Conservation (phyloP, 2,888 invertebrate species). For the Drosophila yooni region DNA sequence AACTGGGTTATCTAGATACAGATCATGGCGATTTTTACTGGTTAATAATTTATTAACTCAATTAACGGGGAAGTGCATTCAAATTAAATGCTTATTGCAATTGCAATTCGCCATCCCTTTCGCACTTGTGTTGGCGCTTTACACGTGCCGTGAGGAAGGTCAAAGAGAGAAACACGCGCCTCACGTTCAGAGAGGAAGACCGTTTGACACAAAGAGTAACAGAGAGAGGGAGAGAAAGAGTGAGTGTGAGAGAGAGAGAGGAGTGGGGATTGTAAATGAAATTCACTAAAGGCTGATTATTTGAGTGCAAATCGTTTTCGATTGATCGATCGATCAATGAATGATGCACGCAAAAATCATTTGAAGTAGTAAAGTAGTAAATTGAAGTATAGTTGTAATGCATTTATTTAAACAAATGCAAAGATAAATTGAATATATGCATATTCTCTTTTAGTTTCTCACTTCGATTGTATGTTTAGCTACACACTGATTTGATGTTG, state of each 20-base stretch:
- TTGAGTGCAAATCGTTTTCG: slow-evolving; percentile 7
- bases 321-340: slow-evolving; percentile 32
- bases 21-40: slow-evolving; percentile 9
- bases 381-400: background rate
- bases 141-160: slow-evolving; percentile 64
- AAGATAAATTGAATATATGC: background rate
- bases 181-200: slow-evolving; percentile 1
- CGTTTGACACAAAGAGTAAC: background rate
- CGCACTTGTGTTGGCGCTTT: slow-evolving; percentile 35
- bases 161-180: slow-evolving; percentile 74
- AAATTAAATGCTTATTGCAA: slow-evolving; percentile 61
- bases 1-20: slow-evolving; percentile 15
- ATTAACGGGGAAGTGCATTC: slow-evolving; percentile 72
- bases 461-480: background rate
- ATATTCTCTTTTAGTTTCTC: background rate
- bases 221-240: background rate
- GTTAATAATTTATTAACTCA: slow-evolving; percentile 74
- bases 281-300: background rate
- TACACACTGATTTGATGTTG: background rate
- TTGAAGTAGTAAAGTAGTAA: background rate
- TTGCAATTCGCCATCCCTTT: slow-evolving; percentile 50
- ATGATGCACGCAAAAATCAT: slow-evolving; percentile 1
- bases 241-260: background rate
- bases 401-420: background rate
- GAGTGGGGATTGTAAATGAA: background rate